phyloP scores from a whole-genome alignment of 53 echinoderm and acorn worm genomes.

The Henricia sp. region DNA sequence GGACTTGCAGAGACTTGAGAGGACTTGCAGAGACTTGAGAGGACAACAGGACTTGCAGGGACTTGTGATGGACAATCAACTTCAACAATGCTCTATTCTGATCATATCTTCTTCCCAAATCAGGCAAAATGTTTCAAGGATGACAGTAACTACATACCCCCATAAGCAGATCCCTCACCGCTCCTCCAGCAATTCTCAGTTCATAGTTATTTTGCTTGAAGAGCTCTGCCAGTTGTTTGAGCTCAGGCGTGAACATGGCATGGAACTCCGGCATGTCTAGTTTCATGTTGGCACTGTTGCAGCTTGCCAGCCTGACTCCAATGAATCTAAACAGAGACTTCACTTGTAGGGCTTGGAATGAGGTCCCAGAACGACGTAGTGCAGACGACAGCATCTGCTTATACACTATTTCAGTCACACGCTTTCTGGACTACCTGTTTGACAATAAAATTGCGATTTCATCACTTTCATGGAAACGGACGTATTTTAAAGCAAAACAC shows the following conservation, averaged over 20 bases:
- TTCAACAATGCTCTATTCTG: too few relatives aligned
- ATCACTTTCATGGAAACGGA: too few relatives aligned
- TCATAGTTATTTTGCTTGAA: constrained; percentile 86
- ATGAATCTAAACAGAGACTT: background rate
- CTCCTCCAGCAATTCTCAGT: constrained; percentile 94
- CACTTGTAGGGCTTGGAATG: constrained; percentile 10
- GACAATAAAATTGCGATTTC: too few relatives aligned
- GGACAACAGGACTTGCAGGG: background rate
- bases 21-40: too few relatives aligned
- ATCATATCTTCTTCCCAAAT: background rate
- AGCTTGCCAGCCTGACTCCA: background rate
- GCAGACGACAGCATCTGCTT: constrained; percentile 28
- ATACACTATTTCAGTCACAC: too few relatives aligned
- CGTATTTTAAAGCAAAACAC: too few relatives aligned
- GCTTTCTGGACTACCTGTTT: too few relatives aligned
- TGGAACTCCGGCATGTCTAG: constrained; percentile 86
- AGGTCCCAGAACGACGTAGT: background rate
- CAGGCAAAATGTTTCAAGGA: background rate
- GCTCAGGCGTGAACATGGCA: constrained; percentile 83
- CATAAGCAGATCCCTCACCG: constrained; percentile 88
- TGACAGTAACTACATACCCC: constrained; percentile 54
- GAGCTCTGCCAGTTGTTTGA: constrained; percentile 78
- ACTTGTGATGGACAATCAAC: background rate
- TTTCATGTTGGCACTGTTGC: constrained; percentile 68
- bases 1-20: too few relatives aligned